Percentiles rank a stretch among this genome's conserved stretches.
These are phyloP conservation scores for Microctenopoma steveboyesi DNA, from an alignment of 2,797 vertebrate genomes.

Conservation along the genomic window DNA sequence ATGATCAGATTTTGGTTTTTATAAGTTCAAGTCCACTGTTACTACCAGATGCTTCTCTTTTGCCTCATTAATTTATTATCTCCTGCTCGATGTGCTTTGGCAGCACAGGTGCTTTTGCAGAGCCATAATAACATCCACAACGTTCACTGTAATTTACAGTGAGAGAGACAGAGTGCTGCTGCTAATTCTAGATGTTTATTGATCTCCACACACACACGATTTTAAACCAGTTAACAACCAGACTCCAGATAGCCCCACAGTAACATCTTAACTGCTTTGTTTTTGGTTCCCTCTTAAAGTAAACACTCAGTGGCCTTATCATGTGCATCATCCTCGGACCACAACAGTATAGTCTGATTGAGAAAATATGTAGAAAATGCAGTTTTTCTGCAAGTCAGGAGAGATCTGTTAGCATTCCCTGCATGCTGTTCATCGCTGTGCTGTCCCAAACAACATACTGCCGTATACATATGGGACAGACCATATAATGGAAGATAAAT, in stretches of 20 bases:
- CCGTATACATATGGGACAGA: conserved; percentile 44
- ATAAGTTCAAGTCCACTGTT: neutral
- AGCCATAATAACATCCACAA: conserved; percentile 26
- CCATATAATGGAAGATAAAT: conserved; percentile 51
- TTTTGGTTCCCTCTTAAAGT: conserved; percentile 24
- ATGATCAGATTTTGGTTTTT: neutral
- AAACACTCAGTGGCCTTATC: conserved; percentile 28
- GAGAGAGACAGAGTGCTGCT: conserved; percentile 8
- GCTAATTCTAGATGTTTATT: conserved; percentile 50
- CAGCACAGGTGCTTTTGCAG: conserved; percentile 25
- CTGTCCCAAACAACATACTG: conserved; percentile 44
- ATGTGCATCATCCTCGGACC: conserved; percentile 24
- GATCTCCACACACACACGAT: conserved; percentile 16
- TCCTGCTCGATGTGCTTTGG: conserved; percentile 20
- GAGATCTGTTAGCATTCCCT: conserved; percentile 66
- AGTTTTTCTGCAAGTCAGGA: conserved; percentile 40
- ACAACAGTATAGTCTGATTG: conserved; percentile 13
- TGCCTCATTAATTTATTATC: conserved; percentile 1
- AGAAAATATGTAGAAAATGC: conserved; percentile 41
- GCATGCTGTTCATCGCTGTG: conserved; percentile 35
- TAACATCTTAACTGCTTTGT: conserved; percentile 49
- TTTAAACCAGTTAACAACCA: conserved; percentile 34
- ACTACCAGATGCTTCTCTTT: conserved; percentile 33
- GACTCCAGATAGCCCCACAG: conserved; percentile 15
- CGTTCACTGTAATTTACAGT: conserved; percentile 27